phyloP scores from a whole-genome alignment of 2,888 invertebrate species.

The Paralinhomoeus sp. region DNA sequence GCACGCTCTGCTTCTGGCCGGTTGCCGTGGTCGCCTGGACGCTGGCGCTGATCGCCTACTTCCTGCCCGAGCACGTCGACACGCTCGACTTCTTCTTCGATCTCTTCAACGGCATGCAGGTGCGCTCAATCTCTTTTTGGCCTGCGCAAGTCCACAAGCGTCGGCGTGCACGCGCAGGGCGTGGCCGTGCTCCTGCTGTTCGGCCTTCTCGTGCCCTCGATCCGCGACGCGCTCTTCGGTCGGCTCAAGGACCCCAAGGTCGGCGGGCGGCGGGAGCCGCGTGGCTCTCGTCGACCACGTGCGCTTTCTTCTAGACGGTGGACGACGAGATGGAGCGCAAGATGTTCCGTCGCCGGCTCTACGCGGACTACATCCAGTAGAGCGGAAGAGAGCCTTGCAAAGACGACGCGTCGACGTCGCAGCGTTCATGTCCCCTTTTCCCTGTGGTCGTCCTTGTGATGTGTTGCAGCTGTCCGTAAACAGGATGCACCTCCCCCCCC shows the following conservation, averaged over 20 bases:
- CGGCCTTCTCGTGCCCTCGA: constrained; percentile 1
- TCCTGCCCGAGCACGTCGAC: neutral
- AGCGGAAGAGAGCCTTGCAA: too few relatives aligned
- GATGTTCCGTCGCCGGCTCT: too few relatives aligned
- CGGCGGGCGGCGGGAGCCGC: too few relatives aligned
- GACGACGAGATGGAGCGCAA: too few relatives aligned
- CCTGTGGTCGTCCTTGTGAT: too few relatives aligned
- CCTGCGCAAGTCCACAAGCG: neutral
- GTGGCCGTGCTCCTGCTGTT: neutral
- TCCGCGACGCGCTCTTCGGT: neutral
- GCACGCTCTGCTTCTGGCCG: neutral
- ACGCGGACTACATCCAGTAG: too few relatives aligned
- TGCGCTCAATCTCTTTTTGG: neutral
- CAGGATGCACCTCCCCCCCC: too few relatives aligned
- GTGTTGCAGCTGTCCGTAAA: too few relatives aligned
- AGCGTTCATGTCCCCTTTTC: too few relatives aligned
- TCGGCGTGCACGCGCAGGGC: neutral
- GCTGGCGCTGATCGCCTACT: constrained; percentile 2
- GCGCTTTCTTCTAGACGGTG: too few relatives aligned
- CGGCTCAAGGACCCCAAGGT: neutral
- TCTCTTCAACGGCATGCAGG: constrained; percentile 3
- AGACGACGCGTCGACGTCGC: too few relatives aligned
- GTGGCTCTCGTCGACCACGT: too few relatives aligned
- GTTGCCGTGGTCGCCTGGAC: neutral
- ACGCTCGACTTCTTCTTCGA: constrained; percentile 3